Conservation (phyloP, 2,888 invertebrate genomes). For the Ennomos fuscantarius region DNA sequence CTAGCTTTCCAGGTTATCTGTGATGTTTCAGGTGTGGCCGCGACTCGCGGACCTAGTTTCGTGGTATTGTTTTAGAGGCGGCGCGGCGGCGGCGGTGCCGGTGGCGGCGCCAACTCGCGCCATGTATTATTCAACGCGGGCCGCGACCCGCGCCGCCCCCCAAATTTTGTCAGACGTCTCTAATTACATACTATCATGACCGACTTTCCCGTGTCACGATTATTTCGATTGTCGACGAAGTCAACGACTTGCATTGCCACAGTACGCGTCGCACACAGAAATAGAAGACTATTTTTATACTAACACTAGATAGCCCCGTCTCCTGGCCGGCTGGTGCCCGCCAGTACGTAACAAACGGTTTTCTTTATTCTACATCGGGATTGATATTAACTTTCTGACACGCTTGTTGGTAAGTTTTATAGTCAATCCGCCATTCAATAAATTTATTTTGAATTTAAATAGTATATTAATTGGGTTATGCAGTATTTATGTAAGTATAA, state of each 20-base stretch:
- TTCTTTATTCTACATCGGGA: slow-evolving; percentile 17
- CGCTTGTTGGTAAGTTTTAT: too few species aligned
- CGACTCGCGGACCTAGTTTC: slow-evolving; percentile 60
- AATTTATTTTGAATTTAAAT: not conserved
- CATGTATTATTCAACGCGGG: slow-evolving; percentile 76
- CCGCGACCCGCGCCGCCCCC: slow-evolving; percentile 76
- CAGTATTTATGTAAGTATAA: slow-evolving; percentile 1
- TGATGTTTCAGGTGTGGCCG: slow-evolving; percentile 39
- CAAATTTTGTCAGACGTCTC: slow-evolving; percentile 74
- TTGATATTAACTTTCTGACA: too few species aligned
- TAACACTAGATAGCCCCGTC: slow-evolving; percentile 34
- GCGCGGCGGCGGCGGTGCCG: slow-evolving; percentile 53
- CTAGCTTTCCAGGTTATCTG: slow-evolving; percentile 52
- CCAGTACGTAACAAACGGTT: slow-evolving; percentile 20
- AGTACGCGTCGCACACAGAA: slow-evolving; percentile 46
- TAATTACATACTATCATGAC: slow-evolving; percentile 77
- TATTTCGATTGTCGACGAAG: slow-evolving; percentile 62
- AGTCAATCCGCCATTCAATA: too few species aligned
- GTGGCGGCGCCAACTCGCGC: slow-evolving; percentile 61
- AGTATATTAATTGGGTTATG: not conserved
- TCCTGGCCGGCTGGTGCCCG: slow-evolving; percentile 35
- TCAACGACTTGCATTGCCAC: slow-evolving; percentile 57
- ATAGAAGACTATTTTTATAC: slow-evolving; percentile 40
- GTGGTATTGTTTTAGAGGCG: slow-evolving; percentile 60
- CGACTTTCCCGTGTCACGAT: slow-evolving; percentile 72